Percentiles rank a stretch among this genome's conserved stretches.
These are phyloP conservation scores for Tortrix viridana DNA, from an alignment of 2,888 invertebrate species.

Conservation along the genomic window DNA sequence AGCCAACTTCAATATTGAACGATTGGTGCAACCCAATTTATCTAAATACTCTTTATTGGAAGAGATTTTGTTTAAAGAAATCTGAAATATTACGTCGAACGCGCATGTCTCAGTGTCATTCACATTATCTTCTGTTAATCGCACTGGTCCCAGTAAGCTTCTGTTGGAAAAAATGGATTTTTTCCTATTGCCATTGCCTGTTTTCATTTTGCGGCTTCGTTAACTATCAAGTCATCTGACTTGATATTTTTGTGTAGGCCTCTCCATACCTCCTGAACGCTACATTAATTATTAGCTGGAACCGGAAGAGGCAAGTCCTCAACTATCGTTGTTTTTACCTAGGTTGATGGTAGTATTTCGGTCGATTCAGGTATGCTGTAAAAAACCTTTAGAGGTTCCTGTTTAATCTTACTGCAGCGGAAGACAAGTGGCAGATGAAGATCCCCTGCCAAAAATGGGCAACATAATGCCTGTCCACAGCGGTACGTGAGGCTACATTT, in stretches of 20 bases:
- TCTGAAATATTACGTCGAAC: constrained; percentile 16
- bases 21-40: too few species aligned
- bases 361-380: too few species aligned
- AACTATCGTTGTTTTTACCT: not conserved
- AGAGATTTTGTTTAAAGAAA: not conserved
- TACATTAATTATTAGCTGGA: not conserved
- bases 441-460: constrained; percentile 11
- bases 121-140: not conserved
- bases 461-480: constrained; percentile 23
- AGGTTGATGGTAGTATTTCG: too few species aligned
- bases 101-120: too few species aligned
- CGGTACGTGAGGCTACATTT: constrained; percentile 14
- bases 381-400: not conserved
- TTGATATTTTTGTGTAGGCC: not conserved
- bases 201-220: not conserved
- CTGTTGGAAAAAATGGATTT: constrained; percentile 7
- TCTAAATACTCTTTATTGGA: too few species aligned
- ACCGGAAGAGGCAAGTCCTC: not conserved
- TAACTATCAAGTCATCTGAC: too few species aligned
- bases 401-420: constrained; percentile 16
- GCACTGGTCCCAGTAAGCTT: constrained; percentile 1
- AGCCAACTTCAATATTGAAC: too few species aligned
- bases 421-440: not conserved
- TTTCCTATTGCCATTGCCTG: too few species aligned
- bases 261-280: not conserved